Evolutionary conservation across 2,888 invertebrate species (phyloP).

Genomic region (Drosophila setosimentum): DNA sequence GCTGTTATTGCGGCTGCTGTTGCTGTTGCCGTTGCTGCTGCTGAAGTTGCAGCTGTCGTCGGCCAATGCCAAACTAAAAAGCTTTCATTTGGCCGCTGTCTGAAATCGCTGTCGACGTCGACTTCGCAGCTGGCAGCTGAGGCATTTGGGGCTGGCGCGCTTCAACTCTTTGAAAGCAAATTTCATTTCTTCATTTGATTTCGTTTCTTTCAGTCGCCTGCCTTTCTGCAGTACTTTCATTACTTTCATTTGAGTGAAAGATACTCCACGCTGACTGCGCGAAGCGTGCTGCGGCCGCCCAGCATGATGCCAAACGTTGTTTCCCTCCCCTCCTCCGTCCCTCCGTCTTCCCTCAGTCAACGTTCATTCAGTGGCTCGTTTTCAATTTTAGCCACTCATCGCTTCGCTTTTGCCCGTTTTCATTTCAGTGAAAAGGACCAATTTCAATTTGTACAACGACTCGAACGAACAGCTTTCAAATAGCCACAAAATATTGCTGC

Average conservation of each 20-base stretch:
- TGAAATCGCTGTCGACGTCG: not conserved
- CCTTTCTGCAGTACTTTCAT: slow-evolving; percentile 71
- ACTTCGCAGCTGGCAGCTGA: slow-evolving; percentile 37
- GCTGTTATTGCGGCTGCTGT: slow-evolving; percentile 20
- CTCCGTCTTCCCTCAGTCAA: not conserved
- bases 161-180: slow-evolving; percentile 72
- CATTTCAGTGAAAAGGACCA: slow-evolving; percentile 76
- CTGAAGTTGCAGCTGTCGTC: slow-evolving; percentile 57
- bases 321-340: not conserved
- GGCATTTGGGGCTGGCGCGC: slow-evolving; percentile 50
- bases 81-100: slow-evolving; percentile 67
- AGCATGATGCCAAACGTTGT: slow-evolving; percentile 42
- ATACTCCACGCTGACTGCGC: slow-evolving; percentile 56
- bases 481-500: slow-evolving; percentile 58
- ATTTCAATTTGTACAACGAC: slow-evolving; percentile 68
- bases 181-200: slow-evolving; percentile 82
- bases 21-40: slow-evolving; percentile 44
- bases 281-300: slow-evolving; percentile 37
- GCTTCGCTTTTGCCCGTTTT: slow-evolving; percentile 43
- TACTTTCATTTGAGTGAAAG: slow-evolving; percentile 81
- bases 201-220: slow-evolving; percentile 57
- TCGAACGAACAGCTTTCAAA: slow-evolving; percentile 63
- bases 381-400: slow-evolving; percentile 33
- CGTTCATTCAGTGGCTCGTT: slow-evolving; percentile 23
- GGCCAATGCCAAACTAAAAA: slow-evolving; percentile 57